phyloP scores from a whole-genome alignment of 2,113 vertebrate genomes.

The Galbula dea region DNA sequence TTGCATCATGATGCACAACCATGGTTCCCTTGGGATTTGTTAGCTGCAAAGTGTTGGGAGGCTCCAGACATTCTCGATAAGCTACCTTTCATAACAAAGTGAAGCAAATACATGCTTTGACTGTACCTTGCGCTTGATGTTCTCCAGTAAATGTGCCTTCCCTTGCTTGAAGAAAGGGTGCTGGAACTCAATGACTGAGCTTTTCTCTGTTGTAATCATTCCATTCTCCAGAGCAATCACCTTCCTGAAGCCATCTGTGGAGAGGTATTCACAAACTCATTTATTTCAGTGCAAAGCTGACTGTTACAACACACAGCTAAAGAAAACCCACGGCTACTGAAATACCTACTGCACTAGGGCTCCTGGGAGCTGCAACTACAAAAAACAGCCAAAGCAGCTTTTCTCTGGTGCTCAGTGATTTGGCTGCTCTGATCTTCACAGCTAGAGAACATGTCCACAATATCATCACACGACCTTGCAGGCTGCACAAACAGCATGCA shows the following conservation, averaged over 20 bases:
- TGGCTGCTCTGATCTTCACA: not conserved
- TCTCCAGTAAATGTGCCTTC: slow-evolving; percentile 59
- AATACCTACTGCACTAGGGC: not conserved
- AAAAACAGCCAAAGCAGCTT: not conserved
- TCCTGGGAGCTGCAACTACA: not conserved
- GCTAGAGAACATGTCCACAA: not conserved
- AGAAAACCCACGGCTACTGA: not conserved
- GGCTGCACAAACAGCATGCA: not conserved
- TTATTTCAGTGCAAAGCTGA: not conserved
- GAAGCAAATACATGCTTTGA: not conserved
- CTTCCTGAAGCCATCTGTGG: slow-evolving; percentile 75
- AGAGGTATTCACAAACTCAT: not conserved
- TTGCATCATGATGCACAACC: not conserved
- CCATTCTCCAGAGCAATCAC: slow-evolving; percentile 60
- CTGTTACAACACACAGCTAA: not conserved
- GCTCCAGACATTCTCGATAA: not conserved
- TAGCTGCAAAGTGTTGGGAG: not conserved
- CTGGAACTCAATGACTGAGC: slow-evolving; percentile 67
- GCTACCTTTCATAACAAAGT: not conserved
- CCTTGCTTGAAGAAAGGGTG: slow-evolving; percentile 73
- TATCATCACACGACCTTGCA: not conserved
- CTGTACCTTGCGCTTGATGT: slow-evolving; percentile 76
- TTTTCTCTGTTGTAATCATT: slow-evolving; percentile 52
- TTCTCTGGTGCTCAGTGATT: not conserved
- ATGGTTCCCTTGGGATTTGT: not conserved